Evolutionary conservation across 2,888 invertebrate genomes (phyloP).

Genomic region (Acronicta alni): DNA sequence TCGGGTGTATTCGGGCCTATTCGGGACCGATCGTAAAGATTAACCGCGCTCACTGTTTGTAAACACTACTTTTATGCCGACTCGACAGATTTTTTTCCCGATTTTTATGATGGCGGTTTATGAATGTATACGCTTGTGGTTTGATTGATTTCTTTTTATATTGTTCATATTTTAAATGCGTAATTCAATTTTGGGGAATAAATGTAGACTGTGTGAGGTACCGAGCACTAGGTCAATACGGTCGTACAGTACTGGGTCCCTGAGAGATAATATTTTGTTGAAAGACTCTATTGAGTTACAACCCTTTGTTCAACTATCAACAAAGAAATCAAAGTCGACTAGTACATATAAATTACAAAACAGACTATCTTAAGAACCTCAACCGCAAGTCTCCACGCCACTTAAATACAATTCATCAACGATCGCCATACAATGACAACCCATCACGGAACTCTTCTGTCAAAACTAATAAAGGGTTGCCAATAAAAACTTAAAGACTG

Average conservation of each 20-base stretch:
- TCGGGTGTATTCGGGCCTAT: slow-evolving; percentile 76
- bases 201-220: slow-evolving; percentile 15
- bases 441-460: slow-evolving; percentile 37
- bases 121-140: slow-evolving; percentile 62
- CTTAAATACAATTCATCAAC: slow-evolving; percentile 24
- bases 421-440: slow-evolving; percentile 14
- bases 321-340: slow-evolving; percentile 1
- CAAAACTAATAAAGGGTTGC: slow-evolving; percentile 69
- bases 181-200: slow-evolving; percentile 33
- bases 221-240: neutral
- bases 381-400: slow-evolving; percentile 30
- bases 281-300: too few relatives aligned
- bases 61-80: slow-evolving; percentile 82
- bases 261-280: too few relatives aligned
- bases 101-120: slow-evolving; percentile 70
- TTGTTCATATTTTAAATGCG: slow-evolving; percentile 47
- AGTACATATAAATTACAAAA: slow-evolving; percentile 21
- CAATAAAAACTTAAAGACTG: slow-evolving; percentile 75
- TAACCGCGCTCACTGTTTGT: slow-evolving; percentile 80
- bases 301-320: too few relatives aligned
- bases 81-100: slow-evolving; percentile 73
- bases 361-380: slow-evolving; percentile 3
- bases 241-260: too few relatives aligned
- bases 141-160: slow-evolving; percentile 57
- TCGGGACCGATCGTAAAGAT: slow-evolving; percentile 82